Percentiles rank a stretch among this genome's conserved stretches.
Evolutionary conservation across 2,888 invertebrate genomes (phyloP).

Genomic region (Lasius platythorax): DNA sequence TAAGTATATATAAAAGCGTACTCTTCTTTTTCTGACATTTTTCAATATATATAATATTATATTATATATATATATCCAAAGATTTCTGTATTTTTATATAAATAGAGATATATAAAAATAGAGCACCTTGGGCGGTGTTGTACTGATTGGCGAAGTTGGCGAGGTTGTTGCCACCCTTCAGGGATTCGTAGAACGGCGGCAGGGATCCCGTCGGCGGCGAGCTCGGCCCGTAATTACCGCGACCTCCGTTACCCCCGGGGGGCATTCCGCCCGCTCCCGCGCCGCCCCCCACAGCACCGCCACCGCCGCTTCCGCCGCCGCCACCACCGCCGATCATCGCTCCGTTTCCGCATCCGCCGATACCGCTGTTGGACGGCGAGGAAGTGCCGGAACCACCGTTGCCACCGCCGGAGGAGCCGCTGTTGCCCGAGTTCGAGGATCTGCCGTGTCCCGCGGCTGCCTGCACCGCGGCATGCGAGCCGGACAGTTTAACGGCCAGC

Average conservation of each 20-base stretch:
- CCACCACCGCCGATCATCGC: constrained; percentile 81
- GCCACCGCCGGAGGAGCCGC: constrained; percentile 80
- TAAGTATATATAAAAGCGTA: no score
- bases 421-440: constrained; percentile 87
- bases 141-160: constrained; percentile 89
- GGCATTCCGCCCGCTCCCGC: constrained; percentile 93
- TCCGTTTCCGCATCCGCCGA: constrained; percentile 83
- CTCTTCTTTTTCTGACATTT: no score
- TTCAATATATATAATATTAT: no score
- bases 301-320: constrained; percentile 87
- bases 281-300: constrained; percentile 88
- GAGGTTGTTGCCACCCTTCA: constrained; percentile 92
- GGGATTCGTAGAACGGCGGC: constrained; percentile 95
- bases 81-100: no score
- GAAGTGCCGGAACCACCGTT: constrained; percentile 67
- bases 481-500: constrained; percentile 83
- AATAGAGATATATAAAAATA: not conserved
- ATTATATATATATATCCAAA: no score
- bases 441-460: constrained; percentile 92
- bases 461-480: constrained; percentile 81
- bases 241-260: constrained; percentile 91
- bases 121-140: constrained; percentile 86
- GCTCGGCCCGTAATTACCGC: constrained; percentile 95
- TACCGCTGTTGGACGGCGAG: constrained; percentile 76
- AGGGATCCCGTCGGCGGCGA: constrained; percentile 95